Percentiles rank a stretch among this genome's conserved stretches.
These are phyloP conservation scores for Peromyscus leucopus DNA, from an alignment of 2,113 vertebrate genomes.

Conservation along the genomic window DNA sequence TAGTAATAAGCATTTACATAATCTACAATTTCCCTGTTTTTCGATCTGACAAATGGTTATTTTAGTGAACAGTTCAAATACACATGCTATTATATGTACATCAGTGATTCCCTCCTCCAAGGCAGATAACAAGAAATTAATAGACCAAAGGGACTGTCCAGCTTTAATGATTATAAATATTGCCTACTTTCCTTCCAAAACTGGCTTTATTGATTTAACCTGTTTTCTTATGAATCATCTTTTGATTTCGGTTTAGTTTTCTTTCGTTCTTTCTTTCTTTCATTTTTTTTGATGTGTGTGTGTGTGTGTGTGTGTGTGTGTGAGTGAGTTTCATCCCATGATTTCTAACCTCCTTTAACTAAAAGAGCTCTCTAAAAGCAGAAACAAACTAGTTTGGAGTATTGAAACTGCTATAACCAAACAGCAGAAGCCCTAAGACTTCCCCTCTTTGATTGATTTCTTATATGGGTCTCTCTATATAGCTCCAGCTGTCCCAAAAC, in stretches of 20 bases:
- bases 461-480: background rate
- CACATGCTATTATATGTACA: background rate
- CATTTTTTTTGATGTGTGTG: background rate
- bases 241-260: background rate
- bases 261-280: background rate
- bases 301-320: background rate
- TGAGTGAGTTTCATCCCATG: background rate
- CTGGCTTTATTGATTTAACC: background rate
- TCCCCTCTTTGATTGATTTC: background rate
- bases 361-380: background rate
- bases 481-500: too few species aligned
- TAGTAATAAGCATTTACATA: background rate
- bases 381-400: background rate
- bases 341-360: background rate
- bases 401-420: background rate
- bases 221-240: background rate
- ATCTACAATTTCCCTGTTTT: background rate
- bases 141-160: background rate
- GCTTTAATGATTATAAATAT: conserved; percentile 43
- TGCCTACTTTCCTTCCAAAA: background rate
- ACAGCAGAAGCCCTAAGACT: background rate
- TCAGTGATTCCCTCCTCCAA: background rate
- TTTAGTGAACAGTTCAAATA: conserved; percentile 30
- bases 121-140: background rate
- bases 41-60: background rate